A percentile compares a stretch with the other conserved stretches of the same genome.
phyloP scores from a whole-genome alignment of 2,888 invertebrate species.

The Deilephila porcellus region DNA sequence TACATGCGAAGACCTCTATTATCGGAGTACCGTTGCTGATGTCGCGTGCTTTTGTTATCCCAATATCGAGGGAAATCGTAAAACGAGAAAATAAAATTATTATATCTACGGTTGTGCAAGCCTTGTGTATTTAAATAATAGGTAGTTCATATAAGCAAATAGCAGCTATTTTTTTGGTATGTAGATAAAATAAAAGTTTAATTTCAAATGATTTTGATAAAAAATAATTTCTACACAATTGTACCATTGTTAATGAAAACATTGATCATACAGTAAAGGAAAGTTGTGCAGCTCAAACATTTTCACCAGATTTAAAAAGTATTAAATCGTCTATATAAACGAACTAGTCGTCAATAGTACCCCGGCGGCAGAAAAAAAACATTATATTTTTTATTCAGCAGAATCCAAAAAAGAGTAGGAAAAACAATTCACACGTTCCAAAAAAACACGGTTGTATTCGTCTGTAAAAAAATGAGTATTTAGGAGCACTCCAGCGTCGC shows the following conservation, averaged over 20 bases:
- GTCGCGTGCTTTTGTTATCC: neutral
- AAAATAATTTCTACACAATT: too few relatives aligned
- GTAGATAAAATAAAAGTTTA: too few relatives aligned
- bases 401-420: neutral
- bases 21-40: slow-evolving; percentile 14
- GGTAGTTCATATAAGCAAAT: too few relatives aligned
- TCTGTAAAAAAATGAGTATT: neutral
- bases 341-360: too few relatives aligned
- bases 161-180: too few relatives aligned
- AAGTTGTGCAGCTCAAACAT: too few relatives aligned
- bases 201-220: too few relatives aligned
- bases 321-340: too few relatives aligned
- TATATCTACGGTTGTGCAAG: neutral
- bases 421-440: neutral
- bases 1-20: slow-evolving; percentile 40
- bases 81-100: neutral
- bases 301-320: too few relatives aligned
- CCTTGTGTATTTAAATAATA: neutral
- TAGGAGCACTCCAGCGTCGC: neutral
- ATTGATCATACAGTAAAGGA: too few relatives aligned
- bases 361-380: neutral
- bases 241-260: too few relatives aligned
- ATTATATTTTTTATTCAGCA: neutral
- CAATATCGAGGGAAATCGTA: slow-evolving; percentile 1
- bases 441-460: neutral